Evolutionary conservation across 2,797 vertebrate species (phyloP).

Genomic region (Heterohyrax brucei): DNA sequence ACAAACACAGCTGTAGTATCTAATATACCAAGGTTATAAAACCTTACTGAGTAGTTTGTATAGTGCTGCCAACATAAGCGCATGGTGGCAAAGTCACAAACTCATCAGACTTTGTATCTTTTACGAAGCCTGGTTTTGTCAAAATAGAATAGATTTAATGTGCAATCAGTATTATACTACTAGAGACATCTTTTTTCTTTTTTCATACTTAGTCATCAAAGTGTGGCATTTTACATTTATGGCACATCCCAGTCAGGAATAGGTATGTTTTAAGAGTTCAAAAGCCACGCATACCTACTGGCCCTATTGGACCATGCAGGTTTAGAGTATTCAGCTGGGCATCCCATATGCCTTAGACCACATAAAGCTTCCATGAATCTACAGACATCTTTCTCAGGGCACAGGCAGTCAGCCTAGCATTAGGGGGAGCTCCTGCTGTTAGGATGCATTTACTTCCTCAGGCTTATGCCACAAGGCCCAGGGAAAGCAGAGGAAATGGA

Average conservation of each 20-base stretch:
- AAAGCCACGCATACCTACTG: background rate
- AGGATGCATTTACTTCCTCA: background rate
- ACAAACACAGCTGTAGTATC: no score
- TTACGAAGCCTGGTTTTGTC: background rate
- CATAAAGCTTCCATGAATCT: background rate
- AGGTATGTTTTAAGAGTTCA: background rate
- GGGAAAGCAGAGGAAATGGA: background rate
- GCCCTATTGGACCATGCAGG: background rate
- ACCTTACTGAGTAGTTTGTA: no score
- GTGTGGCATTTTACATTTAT: background rate
- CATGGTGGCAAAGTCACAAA: no score
- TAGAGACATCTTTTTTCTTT: background rate
- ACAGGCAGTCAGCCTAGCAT: background rate
- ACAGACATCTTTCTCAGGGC: background rate
- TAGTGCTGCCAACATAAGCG: no score
- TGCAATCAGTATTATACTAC: background rate
- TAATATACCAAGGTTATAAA: no score
- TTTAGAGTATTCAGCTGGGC: background rate
- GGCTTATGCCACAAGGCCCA: background rate
- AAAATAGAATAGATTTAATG: background rate
- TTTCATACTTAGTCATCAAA: background rate
- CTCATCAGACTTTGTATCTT: background rate
- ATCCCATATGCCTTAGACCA: background rate
- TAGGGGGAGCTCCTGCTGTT: background rate
- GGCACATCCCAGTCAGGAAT: background rate